Conservation (phyloP, 1,140 invertebrate genomes). For the Cecropterus lyciades region DNA sequence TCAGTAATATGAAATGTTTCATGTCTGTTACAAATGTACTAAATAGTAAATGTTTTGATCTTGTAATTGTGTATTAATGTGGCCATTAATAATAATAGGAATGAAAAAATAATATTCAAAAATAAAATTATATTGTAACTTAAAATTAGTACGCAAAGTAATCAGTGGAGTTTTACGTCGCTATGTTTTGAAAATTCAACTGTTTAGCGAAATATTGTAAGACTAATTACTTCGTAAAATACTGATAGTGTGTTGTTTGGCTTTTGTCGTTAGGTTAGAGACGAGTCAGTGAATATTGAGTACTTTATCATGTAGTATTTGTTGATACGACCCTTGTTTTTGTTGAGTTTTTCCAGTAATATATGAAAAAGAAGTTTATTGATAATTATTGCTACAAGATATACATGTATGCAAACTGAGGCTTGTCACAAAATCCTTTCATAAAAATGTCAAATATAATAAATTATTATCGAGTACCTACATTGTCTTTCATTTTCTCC, state of each 20-base stretch:
- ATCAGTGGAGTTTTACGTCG: conserved; percentile 44
- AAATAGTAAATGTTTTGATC: conserved; percentile 71
- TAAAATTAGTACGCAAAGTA: conserved; percentile 46
- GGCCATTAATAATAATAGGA: conserved; percentile 53
- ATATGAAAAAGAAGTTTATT: conserved; percentile 73
- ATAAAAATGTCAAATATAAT: conserved; percentile 82
- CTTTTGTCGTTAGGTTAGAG: conserved; percentile 80
- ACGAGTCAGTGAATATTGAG: conserved; percentile 63
- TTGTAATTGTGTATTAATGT: conserved; percentile 75
- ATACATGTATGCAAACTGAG: conserved; percentile 79
- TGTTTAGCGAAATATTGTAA: conserved; percentile 50
- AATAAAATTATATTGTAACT: conserved; percentile 27
- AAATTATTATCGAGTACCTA: conserved; percentile 72
- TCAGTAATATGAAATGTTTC: conserved; percentile 60
- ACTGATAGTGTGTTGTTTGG: conserved; percentile 67
- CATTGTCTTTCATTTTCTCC: conserved; percentile 36
- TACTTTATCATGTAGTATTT: conserved; percentile 74
- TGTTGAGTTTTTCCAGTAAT: conserved; percentile 80
- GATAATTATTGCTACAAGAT: conserved; percentile 75
- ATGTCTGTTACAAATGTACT: conserved; percentile 68
- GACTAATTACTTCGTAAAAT: conserved; percentile 51
- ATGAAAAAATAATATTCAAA: conserved; percentile 43
- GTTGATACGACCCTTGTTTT: conserved; percentile 78
- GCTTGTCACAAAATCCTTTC: conserved; percentile 81
- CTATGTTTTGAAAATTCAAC: conserved; percentile 42